phyloP scores from a whole-genome alignment of 2,113 vertebrate species.

The Struthio camelus region DNA sequence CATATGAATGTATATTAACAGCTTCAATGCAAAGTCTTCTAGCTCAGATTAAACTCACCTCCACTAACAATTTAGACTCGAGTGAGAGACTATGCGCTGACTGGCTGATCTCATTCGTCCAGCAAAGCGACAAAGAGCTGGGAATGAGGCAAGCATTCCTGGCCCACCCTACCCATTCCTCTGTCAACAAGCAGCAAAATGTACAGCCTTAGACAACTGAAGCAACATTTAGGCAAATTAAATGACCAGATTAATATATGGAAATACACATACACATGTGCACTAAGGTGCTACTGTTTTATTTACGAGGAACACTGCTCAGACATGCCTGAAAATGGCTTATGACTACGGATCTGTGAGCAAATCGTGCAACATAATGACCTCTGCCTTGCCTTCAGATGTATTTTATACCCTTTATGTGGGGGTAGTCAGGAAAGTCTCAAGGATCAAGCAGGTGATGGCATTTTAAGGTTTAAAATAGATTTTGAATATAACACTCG shows the following conservation, averaged over 20 bases:
- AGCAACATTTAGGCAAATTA: background rate
- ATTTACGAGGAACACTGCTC: background rate
- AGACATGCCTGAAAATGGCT: background rate
- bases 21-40: background rate
- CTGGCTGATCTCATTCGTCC: background rate
- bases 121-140: background rate
- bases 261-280: background rate
- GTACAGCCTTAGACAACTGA: background rate
- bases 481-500: background rate
- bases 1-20: background rate
- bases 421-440: background rate
- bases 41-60: background rate
- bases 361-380: background rate
- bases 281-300: background rate
- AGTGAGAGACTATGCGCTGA: fast-evolving
- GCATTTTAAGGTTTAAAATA: background rate
- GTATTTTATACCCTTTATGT: background rate
- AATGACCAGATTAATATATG: background rate
- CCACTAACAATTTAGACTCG: background rate
- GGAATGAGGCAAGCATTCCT: background rate
- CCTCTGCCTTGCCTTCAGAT: background rate
- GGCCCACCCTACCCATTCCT: background rate
- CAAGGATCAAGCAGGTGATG: background rate
- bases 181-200: background rate
- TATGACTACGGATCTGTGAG: background rate